Evolutionary conservation across 2,888 invertebrate genomes (phyloP).

Genomic region (Zhuqinia jingwanae): DNA sequence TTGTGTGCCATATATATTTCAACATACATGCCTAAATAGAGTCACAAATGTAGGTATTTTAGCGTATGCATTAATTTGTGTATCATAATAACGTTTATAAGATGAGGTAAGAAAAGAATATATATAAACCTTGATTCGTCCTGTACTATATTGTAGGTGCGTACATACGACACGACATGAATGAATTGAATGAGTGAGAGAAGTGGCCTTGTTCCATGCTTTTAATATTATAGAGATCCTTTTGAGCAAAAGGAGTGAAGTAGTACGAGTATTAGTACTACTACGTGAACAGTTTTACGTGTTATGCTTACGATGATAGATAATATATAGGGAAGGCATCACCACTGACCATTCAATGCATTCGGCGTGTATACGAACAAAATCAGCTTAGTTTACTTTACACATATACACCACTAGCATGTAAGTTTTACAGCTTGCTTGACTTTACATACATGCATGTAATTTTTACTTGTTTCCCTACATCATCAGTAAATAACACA

Average conservation of each 20-base stretch:
- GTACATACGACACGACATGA: too few relatives aligned
- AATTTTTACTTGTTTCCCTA: constrained; percentile 41
- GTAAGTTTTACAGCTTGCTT: neutral
- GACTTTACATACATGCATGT: constrained; percentile 37
- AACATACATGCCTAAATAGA: too few relatives aligned
- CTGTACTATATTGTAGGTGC: too few relatives aligned
- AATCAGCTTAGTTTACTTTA: constrained; percentile 36
- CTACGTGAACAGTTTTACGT: too few relatives aligned
- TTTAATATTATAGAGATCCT: neutral
- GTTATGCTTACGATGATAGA: too few relatives aligned
- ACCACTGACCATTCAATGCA: too few relatives aligned
- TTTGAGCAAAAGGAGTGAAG: neutral
- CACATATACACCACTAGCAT: neutral
- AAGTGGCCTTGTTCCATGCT: constrained; percentile 25
- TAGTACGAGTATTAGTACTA: too few relatives aligned
- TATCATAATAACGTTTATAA: neutral
- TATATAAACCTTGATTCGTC: neutral
- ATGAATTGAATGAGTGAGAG: neutral
- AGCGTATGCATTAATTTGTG: neutral
- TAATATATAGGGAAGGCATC: too few relatives aligned
- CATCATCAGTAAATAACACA: neutral
- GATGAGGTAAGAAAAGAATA: neutral
- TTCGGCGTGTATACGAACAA: constrained; percentile 36
- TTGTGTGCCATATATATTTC: too few relatives aligned
- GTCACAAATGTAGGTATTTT: too few relatives aligned